Conservation (phyloP, 2,113 vertebrate species). For the Lagenorhynchus albirostris region DNA sequence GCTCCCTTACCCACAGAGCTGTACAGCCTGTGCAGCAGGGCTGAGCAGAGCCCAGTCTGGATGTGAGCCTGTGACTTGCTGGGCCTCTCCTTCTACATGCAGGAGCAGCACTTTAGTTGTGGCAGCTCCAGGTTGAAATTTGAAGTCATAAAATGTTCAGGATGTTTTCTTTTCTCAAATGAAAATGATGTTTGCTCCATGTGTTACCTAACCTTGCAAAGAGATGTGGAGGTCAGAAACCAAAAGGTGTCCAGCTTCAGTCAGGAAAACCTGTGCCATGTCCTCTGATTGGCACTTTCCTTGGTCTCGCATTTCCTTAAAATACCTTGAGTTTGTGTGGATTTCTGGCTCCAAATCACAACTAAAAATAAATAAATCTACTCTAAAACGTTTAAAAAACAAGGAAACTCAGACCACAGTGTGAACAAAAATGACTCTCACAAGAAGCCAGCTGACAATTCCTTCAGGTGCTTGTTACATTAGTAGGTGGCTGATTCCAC, state of each 20-base stretch:
- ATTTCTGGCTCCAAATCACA: not conserved
- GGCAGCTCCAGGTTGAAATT: not conserved
- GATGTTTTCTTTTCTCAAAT: not conserved
- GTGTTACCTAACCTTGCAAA: not conserved
- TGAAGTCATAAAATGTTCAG: not conserved
- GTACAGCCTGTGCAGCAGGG: rapidly evolving
- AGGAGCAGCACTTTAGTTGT: not conserved
- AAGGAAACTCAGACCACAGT: not conserved
- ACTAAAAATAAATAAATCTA: not conserved
- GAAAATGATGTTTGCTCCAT: not conserved
- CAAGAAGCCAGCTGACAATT: not conserved
- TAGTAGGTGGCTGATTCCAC: not conserved
- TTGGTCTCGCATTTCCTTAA: not conserved
- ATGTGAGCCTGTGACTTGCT: not conserved
- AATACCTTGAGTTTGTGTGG: not conserved
- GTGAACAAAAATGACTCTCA: not conserved
- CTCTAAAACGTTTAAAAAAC: not conserved
- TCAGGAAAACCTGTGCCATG: not conserved
- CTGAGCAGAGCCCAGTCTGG: too few species aligned
- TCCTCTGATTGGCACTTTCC: not conserved
- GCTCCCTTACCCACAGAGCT: too few species aligned
- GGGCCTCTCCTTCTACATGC: not conserved
- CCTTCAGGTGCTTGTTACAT: not conserved
- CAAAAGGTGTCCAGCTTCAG: not conserved
- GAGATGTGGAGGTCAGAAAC: not conserved